Evolutionary conservation across 2,888 invertebrate species (phyloP).

Genomic region (Teleogryllus oceanicus): DNA sequence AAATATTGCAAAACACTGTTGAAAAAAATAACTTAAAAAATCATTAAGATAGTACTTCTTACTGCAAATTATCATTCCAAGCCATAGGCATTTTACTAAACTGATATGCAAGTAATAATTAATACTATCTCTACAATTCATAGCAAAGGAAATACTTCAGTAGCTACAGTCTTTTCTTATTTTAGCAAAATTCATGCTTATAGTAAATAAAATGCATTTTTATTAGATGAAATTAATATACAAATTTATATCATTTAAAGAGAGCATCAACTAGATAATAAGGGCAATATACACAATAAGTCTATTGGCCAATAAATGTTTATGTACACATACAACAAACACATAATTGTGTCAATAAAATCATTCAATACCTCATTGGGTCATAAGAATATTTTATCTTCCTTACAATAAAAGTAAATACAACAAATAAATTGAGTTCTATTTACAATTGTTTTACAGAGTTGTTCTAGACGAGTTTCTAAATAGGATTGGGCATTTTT

Average conservation of each 20-base stretch:
- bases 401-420: slow-evolving; percentile 18
- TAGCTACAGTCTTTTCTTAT: too few relatives aligned
- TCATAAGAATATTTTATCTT: slow-evolving; percentile 23
- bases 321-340: slow-evolving; percentile 29
- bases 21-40: slow-evolving; percentile 23
- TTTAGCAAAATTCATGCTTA: neutral
- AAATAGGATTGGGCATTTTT: slow-evolving; percentile 26
- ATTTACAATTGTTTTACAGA: slow-evolving; percentile 27
- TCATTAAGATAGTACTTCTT: neutral
- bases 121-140: too few relatives aligned
- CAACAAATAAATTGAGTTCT: slow-evolving; percentile 24
- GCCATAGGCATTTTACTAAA: slow-evolving; percentile 10
- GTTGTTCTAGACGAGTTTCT: neutral
- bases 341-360: slow-evolving; percentile 23
- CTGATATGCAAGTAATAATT: too few relatives aligned
- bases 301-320: slow-evolving; percentile 22
- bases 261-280: neutral
- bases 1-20: slow-evolving; percentile 26
- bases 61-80: neutral
- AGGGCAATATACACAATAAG: neutral
- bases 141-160: too few relatives aligned
- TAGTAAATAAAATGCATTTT: neutral
- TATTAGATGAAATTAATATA: neutral
- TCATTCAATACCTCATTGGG: slow-evolving; percentile 19
- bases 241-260: neutral